phyloP scores from a whole-genome alignment of 2,888 invertebrate species.

The Torymus aiolomorphi region DNA sequence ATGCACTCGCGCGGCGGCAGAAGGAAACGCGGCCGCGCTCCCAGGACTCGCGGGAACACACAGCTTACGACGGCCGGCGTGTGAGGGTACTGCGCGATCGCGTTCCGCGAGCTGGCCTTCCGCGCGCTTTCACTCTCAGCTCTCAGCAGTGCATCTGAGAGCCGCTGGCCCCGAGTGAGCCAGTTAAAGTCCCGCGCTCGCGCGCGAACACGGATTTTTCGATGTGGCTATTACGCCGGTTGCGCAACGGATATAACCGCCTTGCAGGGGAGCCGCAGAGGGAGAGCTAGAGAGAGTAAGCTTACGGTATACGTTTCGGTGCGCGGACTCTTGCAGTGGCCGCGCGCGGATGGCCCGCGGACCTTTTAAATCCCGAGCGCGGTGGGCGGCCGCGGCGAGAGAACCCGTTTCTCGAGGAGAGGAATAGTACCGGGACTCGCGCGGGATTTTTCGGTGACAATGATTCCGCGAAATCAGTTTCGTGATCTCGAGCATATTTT shows the following conservation, averaged over 20 bases:
- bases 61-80: not conserved
- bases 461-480: not conserved
- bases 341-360: not conserved
- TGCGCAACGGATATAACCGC: too few relatives aligned
- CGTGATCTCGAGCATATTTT: too few relatives aligned
- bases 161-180: constrained; percentile 44
- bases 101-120: constrained; percentile 25
- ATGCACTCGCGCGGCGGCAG: too few relatives aligned
- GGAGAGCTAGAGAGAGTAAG: too few relatives aligned
- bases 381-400: not conserved
- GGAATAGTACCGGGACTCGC: not conserved
- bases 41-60: too few relatives aligned
- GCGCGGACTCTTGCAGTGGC: not conserved
- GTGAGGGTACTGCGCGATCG: not conserved
- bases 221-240: not conserved
- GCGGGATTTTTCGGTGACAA: not conserved
- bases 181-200: too few relatives aligned
- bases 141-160: constrained; percentile 70
- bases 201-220: constrained; percentile 24
- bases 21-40: too few relatives aligned
- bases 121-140: constrained; percentile 74
- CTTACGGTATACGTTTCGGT: too few relatives aligned
- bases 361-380: constrained; percentile 32
- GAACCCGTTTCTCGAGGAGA: constrained; percentile 1
- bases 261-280: too few relatives aligned